These are phyloP conservation scores for Bufotes viridis DNA, from an alignment of 2,797 vertebrate genomes.

Conservation along the genomic window DNA sequence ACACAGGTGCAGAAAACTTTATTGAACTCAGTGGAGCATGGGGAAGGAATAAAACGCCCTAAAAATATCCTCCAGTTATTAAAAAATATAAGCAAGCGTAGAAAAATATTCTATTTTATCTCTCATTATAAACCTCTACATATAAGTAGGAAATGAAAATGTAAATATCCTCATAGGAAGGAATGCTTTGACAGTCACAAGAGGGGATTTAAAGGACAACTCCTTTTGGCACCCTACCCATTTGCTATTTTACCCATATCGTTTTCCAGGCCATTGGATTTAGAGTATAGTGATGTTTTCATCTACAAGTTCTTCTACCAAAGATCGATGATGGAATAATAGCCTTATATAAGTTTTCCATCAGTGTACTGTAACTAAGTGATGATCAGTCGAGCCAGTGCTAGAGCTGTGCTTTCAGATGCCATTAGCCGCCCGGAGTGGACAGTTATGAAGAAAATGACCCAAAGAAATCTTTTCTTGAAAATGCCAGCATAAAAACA, in stretches of 20 bases:
- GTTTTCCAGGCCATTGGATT: not conserved
- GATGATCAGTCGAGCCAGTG: too few species aligned
- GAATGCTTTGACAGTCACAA: not conserved
- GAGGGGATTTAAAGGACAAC: not conserved
- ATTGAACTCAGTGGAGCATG: constrained; percentile 18
- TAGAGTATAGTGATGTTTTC: not conserved
- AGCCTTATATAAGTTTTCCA: not conserved
- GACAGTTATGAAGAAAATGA: constrained; percentile 10
- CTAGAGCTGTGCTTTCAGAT: not conserved
- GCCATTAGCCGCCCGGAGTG: not conserved
- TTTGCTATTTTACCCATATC: not conserved
- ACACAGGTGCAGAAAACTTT: constrained; percentile 29
- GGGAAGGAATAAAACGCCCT: constrained; percentile 6
- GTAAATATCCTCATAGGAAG: not conserved
- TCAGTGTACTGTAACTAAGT: not conserved
- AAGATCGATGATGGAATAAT: not conserved
- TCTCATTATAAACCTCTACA: not conserved
- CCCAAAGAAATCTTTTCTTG: not conserved
- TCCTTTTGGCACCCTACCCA: not conserved
- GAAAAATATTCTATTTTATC: not conserved
- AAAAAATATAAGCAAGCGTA: not conserved
- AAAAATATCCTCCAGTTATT: constrained; percentile 13
- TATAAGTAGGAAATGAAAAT: not conserved
- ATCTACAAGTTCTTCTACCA: not conserved
- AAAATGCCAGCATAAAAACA: not conserved